A percentile compares a stretch with the other conserved stretches of the same genome.
phyloP scores from a whole-genome alignment of 2,888 invertebrate species.

The Calameuta pallipes region DNA sequence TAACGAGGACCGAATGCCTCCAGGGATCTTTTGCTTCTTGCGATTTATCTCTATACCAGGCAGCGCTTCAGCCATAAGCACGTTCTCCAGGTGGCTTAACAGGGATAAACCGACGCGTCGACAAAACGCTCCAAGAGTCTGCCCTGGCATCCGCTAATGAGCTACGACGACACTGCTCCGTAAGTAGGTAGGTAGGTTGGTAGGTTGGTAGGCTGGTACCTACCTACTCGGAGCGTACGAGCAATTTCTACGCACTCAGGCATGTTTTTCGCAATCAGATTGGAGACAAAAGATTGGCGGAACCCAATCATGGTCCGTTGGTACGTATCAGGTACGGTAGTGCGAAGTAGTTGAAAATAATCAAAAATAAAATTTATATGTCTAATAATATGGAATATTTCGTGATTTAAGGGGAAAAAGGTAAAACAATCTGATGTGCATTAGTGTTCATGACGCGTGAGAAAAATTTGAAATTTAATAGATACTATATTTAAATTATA shows the following conservation, averaged over 20 bases:
- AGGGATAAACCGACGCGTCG: conserved; percentile 1
- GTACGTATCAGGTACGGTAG: neutral
- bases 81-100: neutral
- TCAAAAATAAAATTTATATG: neutral
- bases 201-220: neutral
- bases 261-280: neutral
- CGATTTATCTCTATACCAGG: neutral
- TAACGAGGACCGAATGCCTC: neutral
- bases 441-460: no score
- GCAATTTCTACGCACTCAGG: neutral
- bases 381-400: no score
- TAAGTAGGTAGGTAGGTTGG: neutral
- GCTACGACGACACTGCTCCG: conserved; percentile 23
- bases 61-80: neutral
- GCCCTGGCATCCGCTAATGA: conserved; percentile 36
- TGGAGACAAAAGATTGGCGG: neutral
- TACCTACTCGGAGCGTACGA: neutral
- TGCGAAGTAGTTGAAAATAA: neutral
- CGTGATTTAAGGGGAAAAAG: no score
- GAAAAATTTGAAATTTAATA: no score
- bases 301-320: neutral
- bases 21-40: neutral
- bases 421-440: no score
- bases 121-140: conserved; percentile 7
- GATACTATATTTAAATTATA: no score